Evolutionary conservation across 1,140 invertebrate genomes (phyloP).

Genomic region (Drosophila azteca): DNA sequence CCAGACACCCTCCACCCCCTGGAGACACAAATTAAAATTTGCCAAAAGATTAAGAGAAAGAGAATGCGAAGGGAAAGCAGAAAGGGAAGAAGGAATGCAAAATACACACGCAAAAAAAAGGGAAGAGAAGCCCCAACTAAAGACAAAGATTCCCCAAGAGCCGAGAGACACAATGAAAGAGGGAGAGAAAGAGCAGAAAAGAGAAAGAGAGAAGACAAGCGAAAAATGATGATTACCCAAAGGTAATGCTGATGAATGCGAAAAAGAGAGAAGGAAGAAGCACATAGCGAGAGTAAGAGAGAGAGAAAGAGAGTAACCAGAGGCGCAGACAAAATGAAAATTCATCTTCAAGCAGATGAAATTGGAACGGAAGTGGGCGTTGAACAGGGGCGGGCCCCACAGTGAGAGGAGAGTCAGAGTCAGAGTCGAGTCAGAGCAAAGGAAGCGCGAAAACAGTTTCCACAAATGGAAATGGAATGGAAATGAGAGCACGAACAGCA

Average conservation of each 20-base stretch:
- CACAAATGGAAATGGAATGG: conserved; percentile 37
- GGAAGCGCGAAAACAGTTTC: conserved; percentile 35
- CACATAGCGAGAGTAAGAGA: not conserved
- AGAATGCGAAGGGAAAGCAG: not conserved
- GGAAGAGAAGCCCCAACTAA: conserved; percentile 22
- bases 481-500: conserved; percentile 27
- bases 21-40: conserved; percentile 58
- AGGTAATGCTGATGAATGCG: conserved; percentile 49
- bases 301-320: conserved; percentile 21
- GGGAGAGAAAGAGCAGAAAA: conserved; percentile 27
- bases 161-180: conserved; percentile 23
- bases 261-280: not conserved
- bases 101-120: not conserved
- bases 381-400: conserved; percentile 9
- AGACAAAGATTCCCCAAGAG: conserved; percentile 21
- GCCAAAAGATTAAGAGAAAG: conserved; percentile 39
- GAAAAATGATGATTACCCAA: conserved; percentile 72
- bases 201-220: conserved; percentile 19
- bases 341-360: conserved; percentile 72
- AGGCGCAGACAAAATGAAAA: conserved; percentile 71
- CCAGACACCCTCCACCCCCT: not conserved
- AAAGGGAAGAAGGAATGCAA: not conserved
- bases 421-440: not conserved
- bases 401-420: not conserved
- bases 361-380: conserved; percentile 71